Evolutionary conservation across 2,888 invertebrate genomes (phyloP), one percentile per base, ranked within the genome.

Genomic region (Nasonovia ribisnigri): DNA sequence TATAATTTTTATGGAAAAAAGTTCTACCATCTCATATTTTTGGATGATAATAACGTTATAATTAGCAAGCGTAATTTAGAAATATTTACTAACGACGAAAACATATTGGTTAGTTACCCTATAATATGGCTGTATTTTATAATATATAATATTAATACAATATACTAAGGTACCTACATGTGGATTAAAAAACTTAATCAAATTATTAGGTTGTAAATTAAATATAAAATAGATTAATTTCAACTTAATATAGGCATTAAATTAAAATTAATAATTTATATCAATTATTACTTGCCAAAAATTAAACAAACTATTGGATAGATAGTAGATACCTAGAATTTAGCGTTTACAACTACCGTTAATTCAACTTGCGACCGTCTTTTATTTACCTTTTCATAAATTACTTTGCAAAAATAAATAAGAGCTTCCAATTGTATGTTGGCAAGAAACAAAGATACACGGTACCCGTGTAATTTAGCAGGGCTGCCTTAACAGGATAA

Each of bases 381-480:
- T 67, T 67, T 92, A 92, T 88, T 67, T 88, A 92, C 92, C 88
- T 88, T 92, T 92, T 67, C 67, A 77, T 88, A 92, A 92, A 92
- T 92, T 88, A 88, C 88, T 88, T 91, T 77, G 88, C 51, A 20
- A 92, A 89, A 86, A 84, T 10, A 36, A 84, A 57, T 88, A 77
- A 92, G 46, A 42, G 87, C 88, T 48, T 88, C 92, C 67, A 92
- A 92, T 92, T 88, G 88, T 92, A 92, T 92, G 93, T 93, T 93
- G 93, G 93, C 93, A 93, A 90, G 93, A 57, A 90, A 84, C 90
- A 90, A 93, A 84, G 93, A 93, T 90, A 90, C 60, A 93, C 93
- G 48, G 89, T 54, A 84, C 84, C 60, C 89, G 84, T 93, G 90
- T 93, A 93, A 93, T 93, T 93, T 84, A 89, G 54, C 89, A 89